These are phyloP conservation scores for Amaurobius ferox DNA, from an alignment of 2,888 invertebrate genomes.

Conservation along the genomic window DNA sequence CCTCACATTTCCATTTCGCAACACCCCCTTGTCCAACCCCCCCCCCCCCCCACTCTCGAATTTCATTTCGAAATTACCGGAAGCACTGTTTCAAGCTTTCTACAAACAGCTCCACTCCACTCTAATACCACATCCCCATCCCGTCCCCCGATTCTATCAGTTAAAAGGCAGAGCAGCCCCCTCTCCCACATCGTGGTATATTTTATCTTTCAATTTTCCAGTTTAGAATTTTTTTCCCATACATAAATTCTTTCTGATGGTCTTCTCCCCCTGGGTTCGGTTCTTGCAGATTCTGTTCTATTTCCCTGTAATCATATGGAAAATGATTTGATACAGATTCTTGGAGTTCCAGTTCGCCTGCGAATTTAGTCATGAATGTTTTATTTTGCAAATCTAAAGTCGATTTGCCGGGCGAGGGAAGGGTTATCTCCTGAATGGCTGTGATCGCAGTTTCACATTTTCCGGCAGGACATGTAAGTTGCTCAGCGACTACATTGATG, in stretches of 20 bases:
- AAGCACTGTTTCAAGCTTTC: conserved; percentile 23
- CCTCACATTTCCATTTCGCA: conserved; percentile 17
- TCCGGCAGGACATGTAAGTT: too few relatives aligned
- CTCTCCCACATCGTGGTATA: not conserved
- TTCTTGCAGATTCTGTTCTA: not conserved
- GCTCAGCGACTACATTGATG: too few relatives aligned
- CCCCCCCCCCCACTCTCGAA: conserved; percentile 3
- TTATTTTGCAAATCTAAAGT: too few relatives aligned
- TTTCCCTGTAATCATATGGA: not conserved
- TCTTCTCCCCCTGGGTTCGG: not conserved
- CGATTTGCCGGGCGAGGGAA: too few relatives aligned
- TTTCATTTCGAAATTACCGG: conserved; percentile 63
- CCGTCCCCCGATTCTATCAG: conserved; percentile 19
- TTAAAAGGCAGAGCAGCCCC: not conserved
- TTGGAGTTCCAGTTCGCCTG: not conserved
- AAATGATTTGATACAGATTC: not conserved
- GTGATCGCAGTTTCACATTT: too few relatives aligned
- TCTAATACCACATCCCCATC: conserved; percentile 26
- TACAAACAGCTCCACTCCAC: conserved; percentile 9
- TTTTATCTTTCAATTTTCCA: conserved; percentile 8
- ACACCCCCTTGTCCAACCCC: not conserved
- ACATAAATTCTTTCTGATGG: conserved; percentile 1
- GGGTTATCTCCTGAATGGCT: too few relatives aligned
- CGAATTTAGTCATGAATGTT: too few relatives aligned
- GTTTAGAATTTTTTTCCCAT: not conserved